Conservation (phyloP, 1,140 invertebrate genomes). For the Tribolium castaneum region DNA sequence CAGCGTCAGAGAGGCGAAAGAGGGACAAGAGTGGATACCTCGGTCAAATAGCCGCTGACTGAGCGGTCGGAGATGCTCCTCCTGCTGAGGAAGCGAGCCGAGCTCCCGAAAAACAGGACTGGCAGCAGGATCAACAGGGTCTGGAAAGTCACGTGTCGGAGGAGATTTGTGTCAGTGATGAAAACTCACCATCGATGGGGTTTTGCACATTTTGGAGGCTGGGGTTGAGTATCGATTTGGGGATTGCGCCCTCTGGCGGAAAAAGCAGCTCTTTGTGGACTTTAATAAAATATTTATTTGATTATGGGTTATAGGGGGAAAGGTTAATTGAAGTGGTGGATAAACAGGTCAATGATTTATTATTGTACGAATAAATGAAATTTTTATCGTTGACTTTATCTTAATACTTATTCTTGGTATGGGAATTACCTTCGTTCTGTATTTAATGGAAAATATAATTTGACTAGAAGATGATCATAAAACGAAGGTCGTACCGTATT, state of each 20-base stretch:
- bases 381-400: too few species aligned
- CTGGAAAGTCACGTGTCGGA: conserved; percentile 13
- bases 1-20: background rate
- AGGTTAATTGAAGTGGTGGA: too few species aligned
- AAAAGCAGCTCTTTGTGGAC: background rate
- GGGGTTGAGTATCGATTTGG: background rate
- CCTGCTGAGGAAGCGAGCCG: conserved; percentile 66
- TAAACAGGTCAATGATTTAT: too few species aligned
- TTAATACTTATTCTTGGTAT: too few species aligned
- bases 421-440: too few species aligned
- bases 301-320: background rate
- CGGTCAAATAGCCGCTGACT: conserved; percentile 81
- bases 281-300: background rate
- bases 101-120: conserved; percentile 1
- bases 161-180: background rate
- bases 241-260: background rate
- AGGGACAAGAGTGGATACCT: conserved; percentile 67
- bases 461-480: too few species aligned
- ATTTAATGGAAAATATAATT: too few species aligned
- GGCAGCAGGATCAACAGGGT: conserved; percentile 26
- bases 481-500: too few species aligned
- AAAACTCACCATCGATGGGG: conserved; percentile 5
- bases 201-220: background rate
- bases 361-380: too few species aligned
- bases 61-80: conserved; percentile 82